Conservation (phyloP, 2,113 vertebrate species). For the Noturus placidus region DNA sequence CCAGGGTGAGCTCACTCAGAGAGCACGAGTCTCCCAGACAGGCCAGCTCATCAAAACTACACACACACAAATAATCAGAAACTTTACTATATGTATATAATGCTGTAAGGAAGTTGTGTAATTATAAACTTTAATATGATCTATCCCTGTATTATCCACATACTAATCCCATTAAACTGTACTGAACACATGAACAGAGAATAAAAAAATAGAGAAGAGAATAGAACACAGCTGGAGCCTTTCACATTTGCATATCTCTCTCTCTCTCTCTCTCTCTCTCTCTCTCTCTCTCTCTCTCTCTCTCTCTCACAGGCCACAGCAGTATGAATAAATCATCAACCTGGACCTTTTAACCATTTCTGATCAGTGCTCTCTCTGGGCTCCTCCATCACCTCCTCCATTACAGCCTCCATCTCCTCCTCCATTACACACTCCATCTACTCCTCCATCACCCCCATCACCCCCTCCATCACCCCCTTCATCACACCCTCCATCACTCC, state of each 20-base stretch:
- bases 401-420: no score
- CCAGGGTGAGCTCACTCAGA: constrained; percentile 93
- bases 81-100: background rate
- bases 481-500: background rate
- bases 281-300: background rate
- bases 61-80: constrained; percentile 22
- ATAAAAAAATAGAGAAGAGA: background rate
- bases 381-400: background rate
- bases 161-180: background rate
- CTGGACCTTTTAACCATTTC: background rate
- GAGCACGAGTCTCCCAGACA: constrained; percentile 84
- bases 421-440: background rate
- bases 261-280: background rate
- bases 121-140: background rate
- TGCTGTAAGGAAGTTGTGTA: background rate
- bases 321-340: constrained; percentile 10
- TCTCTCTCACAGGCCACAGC: background rate
- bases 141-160: background rate
- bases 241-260: background rate
- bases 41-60: constrained; percentile 88
- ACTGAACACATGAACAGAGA: background rate
- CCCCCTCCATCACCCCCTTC: background rate
- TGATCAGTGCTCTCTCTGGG: background rate
- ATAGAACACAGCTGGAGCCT: background rate
- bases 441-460: background rate